Evolutionary conservation across 2,113 vertebrate species (phyloP), one percentile per base, ranked within the genome.

Genomic region (Cercopithecus mona): DNA sequence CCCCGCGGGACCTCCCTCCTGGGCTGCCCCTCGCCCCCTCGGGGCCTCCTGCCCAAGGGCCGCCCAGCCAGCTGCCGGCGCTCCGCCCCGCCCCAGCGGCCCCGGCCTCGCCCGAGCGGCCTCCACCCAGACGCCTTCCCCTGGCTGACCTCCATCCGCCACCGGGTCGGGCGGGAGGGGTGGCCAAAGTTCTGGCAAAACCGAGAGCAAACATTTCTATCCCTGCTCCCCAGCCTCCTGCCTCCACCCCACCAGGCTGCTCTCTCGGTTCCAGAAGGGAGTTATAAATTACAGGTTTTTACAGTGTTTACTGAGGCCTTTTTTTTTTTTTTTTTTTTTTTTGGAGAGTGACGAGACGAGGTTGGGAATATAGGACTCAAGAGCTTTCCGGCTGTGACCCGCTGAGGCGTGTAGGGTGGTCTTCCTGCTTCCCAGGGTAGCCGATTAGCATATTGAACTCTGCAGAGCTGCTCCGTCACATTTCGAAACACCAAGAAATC

Each of bases 401-500:
- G 45, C 25, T 1, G 12, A 38, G 70, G 23, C 85, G 18, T 25
- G 64, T 6, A 5, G 59, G 35, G 92, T 10, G 90, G 70, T 70
- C 48, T 55, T 20, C 32, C 25, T 9, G 50, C 50, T 78, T 40
- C 57, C 81, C 81, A n/a, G 79, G 73, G 2, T 14, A 5, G 43
- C 32, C 35, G 1, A 20, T 89, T 35, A 73, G 84, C 88, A 38
- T 23, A 7, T 0, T 32, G 35, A 88, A 30, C 87, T 43, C 84
- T 3, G 32, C 25, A 3, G 2, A 43, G 81, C 78, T 70, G 73
- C 85, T 40, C 86, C 48, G 66, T 55, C 96, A 7, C 38, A 64
- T 97, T 90, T 94, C 20, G 97, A 97, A 97, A 95, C 78, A 6
- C 22, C 6, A 25, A 96, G 68, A 97, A 97, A 97, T 91, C 93